Evolutionary conservation across 2,888 invertebrate species (phyloP).

Genomic region (Acrocera orbiculus): DNA sequence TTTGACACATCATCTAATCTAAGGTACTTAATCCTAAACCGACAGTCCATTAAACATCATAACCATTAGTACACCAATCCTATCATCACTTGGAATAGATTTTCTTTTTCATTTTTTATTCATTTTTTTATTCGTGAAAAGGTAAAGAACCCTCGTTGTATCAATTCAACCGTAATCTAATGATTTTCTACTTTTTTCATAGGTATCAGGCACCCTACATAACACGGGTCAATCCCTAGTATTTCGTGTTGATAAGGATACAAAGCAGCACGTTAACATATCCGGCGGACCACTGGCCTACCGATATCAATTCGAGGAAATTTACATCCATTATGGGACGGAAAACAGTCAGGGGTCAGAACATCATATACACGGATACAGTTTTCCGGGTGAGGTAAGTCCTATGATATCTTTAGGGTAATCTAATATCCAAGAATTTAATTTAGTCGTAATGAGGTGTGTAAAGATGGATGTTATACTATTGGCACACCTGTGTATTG

Average conservation of each 20-base stretch:
- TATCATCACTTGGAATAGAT: too few species aligned
- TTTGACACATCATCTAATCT: too few species aligned
- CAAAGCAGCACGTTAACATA: conserved; percentile 83
- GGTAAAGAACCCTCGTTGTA: too few species aligned
- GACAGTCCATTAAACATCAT: too few species aligned
- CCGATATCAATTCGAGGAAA: conserved; percentile 86
- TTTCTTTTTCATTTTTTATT: conserved; percentile 4
- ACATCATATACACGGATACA: conserved; percentile 84
- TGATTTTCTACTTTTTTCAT: conserved; percentile 15
- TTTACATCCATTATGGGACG: conserved; percentile 88
- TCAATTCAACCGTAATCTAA: too few species aligned
- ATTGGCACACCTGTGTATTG: too few species aligned
- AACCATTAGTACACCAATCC: too few species aligned
- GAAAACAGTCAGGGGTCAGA: conserved; percentile 86
- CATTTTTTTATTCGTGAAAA: conserved; percentile 8
- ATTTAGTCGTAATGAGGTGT: too few species aligned
- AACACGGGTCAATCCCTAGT: conserved; percentile 92
- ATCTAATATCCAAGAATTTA: too few species aligned
- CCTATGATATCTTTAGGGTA: too few species aligned
- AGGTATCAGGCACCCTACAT: conserved; percentile 76
- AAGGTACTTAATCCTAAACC: too few species aligned
- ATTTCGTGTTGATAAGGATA: conserved; percentile 77
- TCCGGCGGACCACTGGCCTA: conserved; percentile 92
- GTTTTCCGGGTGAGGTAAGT: conserved; percentile 93
- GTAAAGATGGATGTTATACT: too few species aligned